phyloP scores from a whole-genome alignment of 2,888 invertebrate species.

The Suillia variegata region DNA sequence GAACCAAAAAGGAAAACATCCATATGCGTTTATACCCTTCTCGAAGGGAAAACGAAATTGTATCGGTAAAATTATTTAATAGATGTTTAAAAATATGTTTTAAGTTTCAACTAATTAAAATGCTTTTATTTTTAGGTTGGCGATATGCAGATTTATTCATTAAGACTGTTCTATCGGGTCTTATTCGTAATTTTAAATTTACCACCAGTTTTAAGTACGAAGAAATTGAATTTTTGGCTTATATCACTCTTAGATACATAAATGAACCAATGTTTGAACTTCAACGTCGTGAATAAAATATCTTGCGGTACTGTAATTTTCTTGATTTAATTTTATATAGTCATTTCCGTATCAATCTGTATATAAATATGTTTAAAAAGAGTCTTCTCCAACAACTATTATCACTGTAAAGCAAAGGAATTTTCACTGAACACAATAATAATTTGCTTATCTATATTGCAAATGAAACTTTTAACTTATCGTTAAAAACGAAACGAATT shows the following conservation, averaged over 20 bases:
- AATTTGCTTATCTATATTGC: too few relatives aligned
- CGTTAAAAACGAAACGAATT: too few relatives aligned
- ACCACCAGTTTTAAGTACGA: constrained; percentile 28
- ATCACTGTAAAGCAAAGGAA: too few relatives aligned
- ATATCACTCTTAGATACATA: constrained; percentile 13
- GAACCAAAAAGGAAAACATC: constrained; percentile 33
- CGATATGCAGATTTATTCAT: constrained; percentile 32
- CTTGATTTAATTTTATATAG: too few relatives aligned
- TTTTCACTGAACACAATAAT: too few relatives aligned
- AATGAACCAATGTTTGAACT: constrained; percentile 15
- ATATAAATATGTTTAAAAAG: too few relatives aligned
- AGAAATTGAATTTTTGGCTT: constrained; percentile 20
- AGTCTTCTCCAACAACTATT: too few relatives aligned
- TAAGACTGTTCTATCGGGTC: constrained; percentile 27
- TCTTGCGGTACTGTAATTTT: too few relatives aligned
- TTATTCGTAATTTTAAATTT: constrained; percentile 31
- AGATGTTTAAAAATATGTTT: constrained; percentile 4
- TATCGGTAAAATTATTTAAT: constrained; percentile 31
- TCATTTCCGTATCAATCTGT: too few relatives aligned
- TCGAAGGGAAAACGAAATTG: constrained; percentile 42
- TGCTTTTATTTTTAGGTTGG: constrained; percentile 34
- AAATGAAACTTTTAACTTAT: too few relatives aligned
- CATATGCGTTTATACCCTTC: constrained; percentile 43
- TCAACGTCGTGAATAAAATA: constrained; percentile 8
- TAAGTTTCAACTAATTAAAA: background rate